Evolutionary conservation across 2,113 vertebrate genomes (phyloP).

Genomic region (Halcyon senegalensis): DNA sequence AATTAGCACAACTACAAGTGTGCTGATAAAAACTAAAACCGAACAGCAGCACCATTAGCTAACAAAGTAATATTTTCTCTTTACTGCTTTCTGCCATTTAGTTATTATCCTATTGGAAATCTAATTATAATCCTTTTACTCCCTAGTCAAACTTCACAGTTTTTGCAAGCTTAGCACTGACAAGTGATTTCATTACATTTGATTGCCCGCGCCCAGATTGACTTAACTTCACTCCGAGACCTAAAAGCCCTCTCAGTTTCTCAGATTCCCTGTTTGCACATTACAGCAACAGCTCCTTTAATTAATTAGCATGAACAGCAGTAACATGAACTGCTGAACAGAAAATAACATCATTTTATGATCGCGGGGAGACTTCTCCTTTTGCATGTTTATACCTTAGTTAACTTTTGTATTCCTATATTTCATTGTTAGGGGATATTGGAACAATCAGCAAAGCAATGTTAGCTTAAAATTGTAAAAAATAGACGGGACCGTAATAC

Average conservation of each 20-base stretch:
- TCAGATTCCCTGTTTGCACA: conserved; percentile 86
- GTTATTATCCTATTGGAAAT: conserved; percentile 90
- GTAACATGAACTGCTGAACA: conserved; percentile 89
- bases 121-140: conserved; percentile 92
- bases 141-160: conserved; percentile 89
- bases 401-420: conserved; percentile 77
- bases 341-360: conserved; percentile 88
- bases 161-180: conserved; percentile 93
- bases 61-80: conserved; percentile 86
- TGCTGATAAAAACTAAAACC: conserved; percentile 78
- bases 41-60: conserved; percentile 82
- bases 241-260: conserved; percentile 86
- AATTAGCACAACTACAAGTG: conserved; percentile 80
- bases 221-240: conserved; percentile 81
- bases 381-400: conserved; percentile 80
- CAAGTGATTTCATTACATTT: conserved; percentile 94
- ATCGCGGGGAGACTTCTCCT: conserved; percentile 78
- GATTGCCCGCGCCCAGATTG: conserved; percentile 84
- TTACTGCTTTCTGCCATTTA: conserved; percentile 86
- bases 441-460: conserved; percentile 50
- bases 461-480: conserved; percentile 57
- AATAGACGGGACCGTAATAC: conserved; percentile 21
- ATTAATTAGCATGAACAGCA: conserved; percentile 90
- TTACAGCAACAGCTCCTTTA: conserved; percentile 86
- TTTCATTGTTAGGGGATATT: conserved; percentile 67